Evolutionary conservation across 2,888 invertebrate genomes (phyloP), one percentile per base, ranked within the genome.

Genomic region (Lymantria monacha): DNA sequence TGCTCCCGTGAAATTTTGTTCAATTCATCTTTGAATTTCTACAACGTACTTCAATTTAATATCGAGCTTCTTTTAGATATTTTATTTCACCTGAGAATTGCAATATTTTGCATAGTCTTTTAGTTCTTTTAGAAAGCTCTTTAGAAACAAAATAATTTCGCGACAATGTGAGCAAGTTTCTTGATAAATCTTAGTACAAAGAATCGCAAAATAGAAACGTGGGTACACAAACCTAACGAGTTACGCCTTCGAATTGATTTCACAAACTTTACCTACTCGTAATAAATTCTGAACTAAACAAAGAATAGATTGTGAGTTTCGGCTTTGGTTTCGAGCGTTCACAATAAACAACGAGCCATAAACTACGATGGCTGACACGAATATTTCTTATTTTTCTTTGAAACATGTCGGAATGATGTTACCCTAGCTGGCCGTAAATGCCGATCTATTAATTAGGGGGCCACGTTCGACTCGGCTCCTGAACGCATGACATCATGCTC

Each of bases 341-440:
- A 77, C 79, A 82, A 82, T 81, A 81, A 81, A 82, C 80, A 84
- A 81, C 79, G 70, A 71, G 48, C 74, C 76, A 78, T 85, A 85
- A 86, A 84, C 74, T 75, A 51, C 47, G 46, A 64, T 58, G 70
- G 63, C 74, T 76, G 83, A 78, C 83, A 78, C 76, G 73, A 67
- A 74, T 80, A 70, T 76, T 82, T 82, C 73, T 83, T 81, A 74
- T 83, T 83, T 85, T 86, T 81, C 83, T 84, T 82, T 80, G 81
- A 84, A 87, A 81, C 71, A 70, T 66, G 69, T 66, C 58, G 45
- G 46, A 66, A 59, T 61, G 59, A 59, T 67, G 57, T 61, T 68
- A 73, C 72, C 69, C 70, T 75, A 75, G 76, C 76, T 57, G 63
- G 64, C 74, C 79, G 74, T 87, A 81, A 86, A 84, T 76, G 76